Evolutionary conservation across 2,797 vertebrate species (phyloP).

Genomic region (Lepilemur ruficaudatus): DNA sequence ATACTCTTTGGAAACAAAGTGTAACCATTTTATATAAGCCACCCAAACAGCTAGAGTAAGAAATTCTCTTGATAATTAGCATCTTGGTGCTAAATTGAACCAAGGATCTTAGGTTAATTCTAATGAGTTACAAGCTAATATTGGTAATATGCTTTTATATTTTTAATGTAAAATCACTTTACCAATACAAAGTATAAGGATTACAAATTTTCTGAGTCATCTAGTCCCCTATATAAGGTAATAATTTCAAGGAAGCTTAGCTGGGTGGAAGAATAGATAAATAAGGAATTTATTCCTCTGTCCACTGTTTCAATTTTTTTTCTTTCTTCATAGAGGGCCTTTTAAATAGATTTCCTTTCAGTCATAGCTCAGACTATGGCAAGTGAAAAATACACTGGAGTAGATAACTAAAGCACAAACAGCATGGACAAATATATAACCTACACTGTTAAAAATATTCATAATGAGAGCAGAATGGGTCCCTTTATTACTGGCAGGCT

Average conservation of each 20-base stretch:
- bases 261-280: neutral
- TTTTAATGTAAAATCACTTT: slow-evolving; percentile 66
- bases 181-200: slow-evolving; percentile 47
- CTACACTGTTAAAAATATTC: neutral
- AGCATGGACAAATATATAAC: neutral
- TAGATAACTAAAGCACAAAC: neutral
- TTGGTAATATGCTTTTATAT: slow-evolving; percentile 60
- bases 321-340: neutral
- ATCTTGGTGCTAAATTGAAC: slow-evolving; percentile 34
- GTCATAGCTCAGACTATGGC: neutral
- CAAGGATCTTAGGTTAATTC: slow-evolving; percentile 63
- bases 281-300: slow-evolving; percentile 18
- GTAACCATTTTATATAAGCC: slow-evolving; percentile 31
- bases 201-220: slow-evolving; percentile 52
- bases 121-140: slow-evolving; percentile 58
- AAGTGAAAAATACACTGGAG: neutral
- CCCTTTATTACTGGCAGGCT: neutral
- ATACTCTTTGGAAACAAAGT: slow-evolving; percentile 27
- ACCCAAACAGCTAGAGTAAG: slow-evolving; percentile 30
- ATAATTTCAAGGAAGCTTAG: slow-evolving; percentile 47
- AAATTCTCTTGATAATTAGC: slow-evolving; percentile 57
- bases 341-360: slow-evolving; percentile 35
- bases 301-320: neutral
- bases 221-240: slow-evolving; percentile 22
- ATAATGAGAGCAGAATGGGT: neutral